phyloP scores from a whole-genome alignment of 2,888 invertebrate genomes.

The Eueremaeus valkanovi region DNA sequence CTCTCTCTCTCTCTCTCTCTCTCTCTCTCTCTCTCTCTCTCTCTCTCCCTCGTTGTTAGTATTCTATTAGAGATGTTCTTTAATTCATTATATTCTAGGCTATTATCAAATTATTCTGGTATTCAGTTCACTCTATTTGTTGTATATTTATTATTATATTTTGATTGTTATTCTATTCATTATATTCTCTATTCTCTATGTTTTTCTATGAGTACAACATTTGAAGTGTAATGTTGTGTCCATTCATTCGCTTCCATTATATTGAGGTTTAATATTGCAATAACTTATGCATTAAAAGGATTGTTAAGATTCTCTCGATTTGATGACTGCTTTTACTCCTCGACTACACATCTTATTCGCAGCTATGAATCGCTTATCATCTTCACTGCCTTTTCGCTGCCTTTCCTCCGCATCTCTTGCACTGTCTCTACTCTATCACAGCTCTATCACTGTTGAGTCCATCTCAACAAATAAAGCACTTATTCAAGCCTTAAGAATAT shows the following conservation, averaged over 20 bases:
- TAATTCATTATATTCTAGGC: background rate
- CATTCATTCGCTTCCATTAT: background rate
- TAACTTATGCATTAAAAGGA: conserved; percentile 30
- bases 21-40: too few relatives aligned
- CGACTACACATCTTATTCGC: background rate
- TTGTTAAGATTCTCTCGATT: conserved; percentile 9
- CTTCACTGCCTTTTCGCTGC: background rate
- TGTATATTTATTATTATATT: background rate
- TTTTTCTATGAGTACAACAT: background rate
- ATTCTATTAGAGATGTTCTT: too few relatives aligned
- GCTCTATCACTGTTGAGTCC: background rate
- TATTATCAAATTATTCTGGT: background rate
- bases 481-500: background rate
- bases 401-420: background rate
- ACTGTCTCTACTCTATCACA: background rate
- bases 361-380: background rate
- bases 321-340: background rate
- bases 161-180: background rate
- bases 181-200: background rate
- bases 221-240: background rate
- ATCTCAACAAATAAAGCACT: conserved; percentile 28
- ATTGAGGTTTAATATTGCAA: background rate
- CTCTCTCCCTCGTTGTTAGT: background rate
- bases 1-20: background rate
- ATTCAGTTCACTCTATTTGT: background rate